Evolutionary conservation across 2,888 invertebrate genomes (phyloP), one percentile per base, ranked within the genome.

Genomic region (Stenodera caucasica): DNA sequence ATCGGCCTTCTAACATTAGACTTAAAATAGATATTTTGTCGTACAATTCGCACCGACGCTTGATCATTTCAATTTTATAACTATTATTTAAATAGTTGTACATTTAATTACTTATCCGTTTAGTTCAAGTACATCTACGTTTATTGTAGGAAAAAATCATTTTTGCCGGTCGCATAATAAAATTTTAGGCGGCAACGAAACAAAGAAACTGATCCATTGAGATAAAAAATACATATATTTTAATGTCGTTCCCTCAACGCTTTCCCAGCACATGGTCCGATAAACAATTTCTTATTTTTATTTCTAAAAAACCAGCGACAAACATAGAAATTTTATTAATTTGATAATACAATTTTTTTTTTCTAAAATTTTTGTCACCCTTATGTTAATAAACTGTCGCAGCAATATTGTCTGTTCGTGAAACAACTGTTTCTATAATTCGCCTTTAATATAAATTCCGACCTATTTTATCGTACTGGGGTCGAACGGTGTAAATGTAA

Each of bases 341-440:
- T n/a, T n/a, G n/a, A n/a, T n/a, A n/a, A 12, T 4, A 5, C 18
- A 26, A 52, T 14, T 52, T 21, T 52, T 30, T 51, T 15, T 51
- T 30, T 4, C 9, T 12, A n/a, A 23, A 45, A 45, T 15, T 6
- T 45, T 45, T 3, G 12, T 9, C 37, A 53, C 23, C 40, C 49
- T 50, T 58, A 63, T 63, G 63, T 55, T 60, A 63, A 63, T 63
- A 30, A 29, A 54, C 57, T 50, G 57, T 37, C 49, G 21, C 71
- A 72, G 70, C 72, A 77, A 77, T 75, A 72, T 67, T 66, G 69
- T 73, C 73, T 76, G n/a, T n/a, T 78, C 26, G 73, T 73, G 74
- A 75, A 12, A 78, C 77, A 75, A 77, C 77, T 75, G 77, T 78
- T 78, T 77, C 78, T 75, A 74, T 78, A 80, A 80, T 80, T 80